These are phyloP conservation scores for Anastatus disparis DNA, from an alignment of 1,140 invertebrate genomes.

Conservation along the genomic window DNA sequence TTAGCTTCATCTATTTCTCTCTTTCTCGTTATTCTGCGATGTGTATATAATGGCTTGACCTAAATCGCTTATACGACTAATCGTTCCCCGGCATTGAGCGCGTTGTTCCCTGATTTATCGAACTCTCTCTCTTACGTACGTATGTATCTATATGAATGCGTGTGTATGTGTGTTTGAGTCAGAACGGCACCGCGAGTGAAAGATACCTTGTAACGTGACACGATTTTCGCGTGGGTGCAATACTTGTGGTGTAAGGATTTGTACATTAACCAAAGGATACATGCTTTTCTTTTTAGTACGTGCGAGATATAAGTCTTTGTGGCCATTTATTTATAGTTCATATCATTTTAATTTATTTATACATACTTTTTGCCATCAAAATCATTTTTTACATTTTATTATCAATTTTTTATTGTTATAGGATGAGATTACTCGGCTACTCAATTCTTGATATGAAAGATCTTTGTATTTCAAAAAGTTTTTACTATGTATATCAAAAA, in stretches of 20 bases:
- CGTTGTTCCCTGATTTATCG: slow-evolving; percentile 9
- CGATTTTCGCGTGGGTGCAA: neutral
- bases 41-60: neutral
- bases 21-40: too few relatives aligned
- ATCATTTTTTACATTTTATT: neutral
- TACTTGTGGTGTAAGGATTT: too few relatives aligned
- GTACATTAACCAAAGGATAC: neutral
- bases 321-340: neutral
- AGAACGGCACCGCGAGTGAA: neutral
- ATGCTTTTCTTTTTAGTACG: too few relatives aligned
- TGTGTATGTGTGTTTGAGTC: neutral
- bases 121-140: too few relatives aligned
- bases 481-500: too few relatives aligned
- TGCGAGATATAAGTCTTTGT: too few relatives aligned
- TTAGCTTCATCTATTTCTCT: neutral
- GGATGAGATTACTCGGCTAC: too few relatives aligned
- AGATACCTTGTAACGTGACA: neutral
- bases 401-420: too few relatives aligned
- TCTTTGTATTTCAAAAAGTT: too few relatives aligned
- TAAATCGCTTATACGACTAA: neutral
- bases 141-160: too few relatives aligned
- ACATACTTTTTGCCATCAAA: neutral
- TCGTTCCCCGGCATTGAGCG: neutral
- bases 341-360: neutral
- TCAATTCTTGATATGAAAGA: too few relatives aligned